A percentile compares a stretch with the other conserved stretches of the same genome.
These are phyloP conservation scores for Chionodraco myersi DNA, from an alignment of 2,113 vertebrate species.

Conservation along the genomic window DNA sequence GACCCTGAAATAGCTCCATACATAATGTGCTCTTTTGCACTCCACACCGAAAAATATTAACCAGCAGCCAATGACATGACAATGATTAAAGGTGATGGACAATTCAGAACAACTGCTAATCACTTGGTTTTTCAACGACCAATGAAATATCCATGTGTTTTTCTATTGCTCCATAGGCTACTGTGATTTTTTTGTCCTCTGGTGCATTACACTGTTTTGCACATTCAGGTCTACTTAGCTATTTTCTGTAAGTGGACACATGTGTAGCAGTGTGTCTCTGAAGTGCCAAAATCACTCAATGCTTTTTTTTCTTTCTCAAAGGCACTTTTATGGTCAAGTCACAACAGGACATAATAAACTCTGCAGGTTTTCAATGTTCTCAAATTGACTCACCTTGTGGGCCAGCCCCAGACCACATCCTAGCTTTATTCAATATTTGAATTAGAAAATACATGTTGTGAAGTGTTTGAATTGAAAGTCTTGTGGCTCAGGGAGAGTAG, in stretches of 20 bases:
- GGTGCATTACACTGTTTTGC: neutral
- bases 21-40: no score
- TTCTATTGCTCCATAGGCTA: neutral
- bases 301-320: conserved; percentile 10
- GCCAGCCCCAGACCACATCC: conserved; percentile 45
- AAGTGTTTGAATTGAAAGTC: conserved; percentile 48
- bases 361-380: neutral
- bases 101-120: no score
- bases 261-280: neutral
- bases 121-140: neutral
- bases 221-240: neutral
- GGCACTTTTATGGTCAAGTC: conserved; percentile 19
- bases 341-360: conserved; percentile 22
- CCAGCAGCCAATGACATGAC: no score
- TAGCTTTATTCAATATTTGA: conserved; percentile 20
- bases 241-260: neutral
- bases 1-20: no score
- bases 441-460: conserved; percentile 1
- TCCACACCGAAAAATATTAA: no score
- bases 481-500: conserved; percentile 75
- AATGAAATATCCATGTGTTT: neutral
- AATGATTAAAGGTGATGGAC: no score
- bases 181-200: neutral
- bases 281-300: neutral
- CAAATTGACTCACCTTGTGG: conserved; percentile 11